phyloP scores from a whole-genome alignment of 2,797 vertebrate species.

The Lophotriccus pileatus region DNA sequence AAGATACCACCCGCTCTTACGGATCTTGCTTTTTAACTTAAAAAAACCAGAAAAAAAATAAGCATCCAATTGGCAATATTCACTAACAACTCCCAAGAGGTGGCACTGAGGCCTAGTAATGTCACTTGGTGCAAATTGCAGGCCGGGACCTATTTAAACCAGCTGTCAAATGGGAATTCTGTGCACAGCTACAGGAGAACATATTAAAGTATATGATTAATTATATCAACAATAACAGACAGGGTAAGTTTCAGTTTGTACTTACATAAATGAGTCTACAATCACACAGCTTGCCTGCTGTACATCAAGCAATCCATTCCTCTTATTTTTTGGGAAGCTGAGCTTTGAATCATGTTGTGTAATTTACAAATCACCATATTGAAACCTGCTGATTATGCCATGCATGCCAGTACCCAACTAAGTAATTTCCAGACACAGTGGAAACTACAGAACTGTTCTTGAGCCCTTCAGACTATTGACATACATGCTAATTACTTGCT shows the following conservation, averaged over 20 bases:
- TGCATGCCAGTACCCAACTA: not conserved
- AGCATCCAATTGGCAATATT: not conserved
- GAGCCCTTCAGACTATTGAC: not conserved
- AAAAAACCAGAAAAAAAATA: not conserved
- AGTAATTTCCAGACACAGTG: not conserved
- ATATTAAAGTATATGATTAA: not conserved
- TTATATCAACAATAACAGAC: slow-evolving; percentile 5
- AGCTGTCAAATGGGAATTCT: not conserved
- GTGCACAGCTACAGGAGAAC: not conserved
- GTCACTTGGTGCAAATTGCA: not conserved
- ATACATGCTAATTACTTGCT: not conserved
- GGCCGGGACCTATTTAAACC: not conserved
- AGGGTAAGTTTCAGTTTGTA: not conserved
- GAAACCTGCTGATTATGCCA: not conserved
- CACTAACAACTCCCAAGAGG: not conserved
- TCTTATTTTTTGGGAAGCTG: not conserved
- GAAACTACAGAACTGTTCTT: not conserved
- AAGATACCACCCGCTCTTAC: not conserved
- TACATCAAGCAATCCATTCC: not conserved
- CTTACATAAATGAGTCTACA: not conserved
- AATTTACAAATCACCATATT: not conserved
- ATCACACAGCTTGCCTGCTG: not conserved
- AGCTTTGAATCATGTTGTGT: not conserved
- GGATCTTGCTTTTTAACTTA: not conserved
- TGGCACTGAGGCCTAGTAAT: not conserved